Conservation (phyloP, 2,113 vertebrate species). For the Cinclus cinclus region DNA sequence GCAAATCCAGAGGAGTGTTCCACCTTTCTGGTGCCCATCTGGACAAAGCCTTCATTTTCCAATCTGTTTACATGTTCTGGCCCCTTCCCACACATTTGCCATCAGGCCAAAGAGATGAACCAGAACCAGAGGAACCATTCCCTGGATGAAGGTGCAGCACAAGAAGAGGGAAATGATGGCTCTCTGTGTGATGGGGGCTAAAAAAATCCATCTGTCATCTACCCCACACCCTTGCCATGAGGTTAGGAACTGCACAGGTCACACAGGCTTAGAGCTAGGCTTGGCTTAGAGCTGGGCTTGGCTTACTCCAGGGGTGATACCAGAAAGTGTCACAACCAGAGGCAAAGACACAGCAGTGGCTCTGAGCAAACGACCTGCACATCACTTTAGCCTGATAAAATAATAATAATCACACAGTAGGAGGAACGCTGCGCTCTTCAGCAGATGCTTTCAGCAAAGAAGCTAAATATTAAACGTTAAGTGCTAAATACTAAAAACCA, state of each 20-base stretch:
- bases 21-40: neutral
- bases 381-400: neutral
- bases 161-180: neutral
- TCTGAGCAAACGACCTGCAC: neutral
- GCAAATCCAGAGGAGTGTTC: neutral
- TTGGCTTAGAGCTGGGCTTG: neutral
- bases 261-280: neutral
- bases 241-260: neutral
- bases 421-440: neutral
- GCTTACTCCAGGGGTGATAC: neutral
- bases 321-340: neutral
- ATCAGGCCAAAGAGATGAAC: neutral
- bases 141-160: neutral
- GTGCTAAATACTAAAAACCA: neutral
- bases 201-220: rapidly evolving
- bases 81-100: neutral
- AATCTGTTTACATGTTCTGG: neutral
- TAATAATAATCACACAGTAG: neutral
- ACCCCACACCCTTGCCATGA: neutral
- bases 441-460: neutral
- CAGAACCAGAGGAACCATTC: neutral
- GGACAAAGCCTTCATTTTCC: neutral
- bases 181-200: neutral
- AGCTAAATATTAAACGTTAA: neutral
- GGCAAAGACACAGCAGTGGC: neutral